Evolutionary conservation across 2,888 invertebrate genomes (phyloP).

Genomic region (Micoletzkya japonica): DNA sequence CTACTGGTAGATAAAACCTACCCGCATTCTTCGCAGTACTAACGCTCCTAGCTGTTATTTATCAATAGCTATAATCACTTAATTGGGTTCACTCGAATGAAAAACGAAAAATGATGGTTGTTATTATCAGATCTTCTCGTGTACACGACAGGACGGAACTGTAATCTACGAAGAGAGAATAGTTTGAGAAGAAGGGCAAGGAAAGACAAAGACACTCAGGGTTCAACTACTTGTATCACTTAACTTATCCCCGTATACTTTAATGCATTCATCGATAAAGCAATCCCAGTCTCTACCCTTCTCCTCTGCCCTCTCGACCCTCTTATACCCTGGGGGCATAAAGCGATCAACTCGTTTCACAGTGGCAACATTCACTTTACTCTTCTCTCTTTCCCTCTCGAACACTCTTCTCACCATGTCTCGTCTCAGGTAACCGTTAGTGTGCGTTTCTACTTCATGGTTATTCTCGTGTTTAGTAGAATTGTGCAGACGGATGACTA

Average conservation of each 20-base stretch:
- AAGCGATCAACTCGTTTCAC: neutral
- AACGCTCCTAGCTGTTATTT: no score
- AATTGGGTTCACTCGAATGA: neutral
- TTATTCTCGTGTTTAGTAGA: no score
- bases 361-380: constrained; percentile 1
- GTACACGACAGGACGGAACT: constrained; percentile 22
- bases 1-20: no score
- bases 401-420: no score
- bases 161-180: constrained; percentile 26
- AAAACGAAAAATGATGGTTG: neutral
- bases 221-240: neutral
- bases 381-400: no score
- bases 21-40: no score
- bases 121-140: constrained; percentile 8
- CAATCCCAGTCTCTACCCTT: neutral
- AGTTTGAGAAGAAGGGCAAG: constrained; percentile 6
- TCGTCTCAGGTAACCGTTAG: no score
- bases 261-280: constrained; percentile 10
- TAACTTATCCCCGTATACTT: neutral
- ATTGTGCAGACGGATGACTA: no score
- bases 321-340: no score
- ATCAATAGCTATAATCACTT: neutral
- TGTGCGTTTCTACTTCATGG: no score
- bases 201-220: neutral
- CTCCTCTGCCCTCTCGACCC: neutral